Evolutionary conservation across 2,797 vertebrate genomes (phyloP).

Genomic region (Molossus alvarezi): DNA sequence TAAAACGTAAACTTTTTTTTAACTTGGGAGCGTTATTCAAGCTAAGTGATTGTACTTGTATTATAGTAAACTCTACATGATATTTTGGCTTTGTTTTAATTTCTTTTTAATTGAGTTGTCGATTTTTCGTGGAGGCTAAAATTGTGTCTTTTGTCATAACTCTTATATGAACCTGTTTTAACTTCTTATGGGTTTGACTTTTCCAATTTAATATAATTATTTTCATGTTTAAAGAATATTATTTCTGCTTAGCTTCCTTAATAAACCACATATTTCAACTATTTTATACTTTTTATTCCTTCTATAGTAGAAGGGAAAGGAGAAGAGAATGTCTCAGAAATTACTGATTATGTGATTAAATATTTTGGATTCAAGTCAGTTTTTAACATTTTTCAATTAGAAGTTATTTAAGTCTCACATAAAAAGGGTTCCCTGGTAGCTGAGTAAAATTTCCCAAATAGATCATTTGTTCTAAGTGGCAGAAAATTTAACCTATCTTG

Average conservation of each 20-base stretch:
- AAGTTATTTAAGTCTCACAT: constrained; percentile 8
- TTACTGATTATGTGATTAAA: constrained; percentile 52
- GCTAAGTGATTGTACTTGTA: constrained; percentile 14
- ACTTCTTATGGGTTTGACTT: background rate
- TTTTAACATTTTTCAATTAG: constrained; percentile 56
- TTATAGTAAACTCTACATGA: constrained; percentile 4
- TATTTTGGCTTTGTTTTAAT: constrained; percentile 59
- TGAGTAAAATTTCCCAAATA: constrained; percentile 44
- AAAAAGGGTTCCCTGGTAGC: constrained; percentile 59
- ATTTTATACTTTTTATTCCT: constrained; percentile 37
- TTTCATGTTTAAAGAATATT: constrained; percentile 63
- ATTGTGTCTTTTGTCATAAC: constrained; percentile 42
- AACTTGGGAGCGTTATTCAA: constrained; percentile 23
- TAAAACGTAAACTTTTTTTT: constrained; percentile 24
- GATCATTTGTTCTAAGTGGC: constrained; percentile 56
- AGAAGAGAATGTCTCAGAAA: constrained; percentile 43
- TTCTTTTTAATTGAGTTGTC: constrained; percentile 50
- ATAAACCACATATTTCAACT: constrained; percentile 49
- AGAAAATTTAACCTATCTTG: constrained; percentile 38
- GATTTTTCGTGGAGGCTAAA: constrained; percentile 36
- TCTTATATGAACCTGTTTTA: background rate
- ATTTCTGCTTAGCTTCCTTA: constrained; percentile 64
- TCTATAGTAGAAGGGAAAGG: background rate
- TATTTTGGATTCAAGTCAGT: constrained; percentile 53
- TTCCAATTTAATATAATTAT: constrained; percentile 57